Conservation (phyloP, 2,888 invertebrate genomes). For the Oscheius sp. region DNA sequence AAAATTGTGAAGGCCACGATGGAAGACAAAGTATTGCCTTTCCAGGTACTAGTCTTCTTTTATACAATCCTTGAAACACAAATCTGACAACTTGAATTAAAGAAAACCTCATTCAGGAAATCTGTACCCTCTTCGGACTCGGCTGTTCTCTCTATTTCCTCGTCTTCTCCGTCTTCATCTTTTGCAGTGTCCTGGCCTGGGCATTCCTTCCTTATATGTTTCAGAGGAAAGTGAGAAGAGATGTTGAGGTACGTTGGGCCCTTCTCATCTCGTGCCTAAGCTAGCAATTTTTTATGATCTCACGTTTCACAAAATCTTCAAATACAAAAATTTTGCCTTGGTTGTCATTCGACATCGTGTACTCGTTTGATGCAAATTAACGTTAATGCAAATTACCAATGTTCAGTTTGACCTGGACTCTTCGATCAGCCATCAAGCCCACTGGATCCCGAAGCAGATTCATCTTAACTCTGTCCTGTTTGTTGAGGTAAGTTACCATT, state of each 20-base stretch:
- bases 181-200: slow-evolving; percentile 20
- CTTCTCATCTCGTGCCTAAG: too few relatives aligned
- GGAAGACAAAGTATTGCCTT: too few relatives aligned
- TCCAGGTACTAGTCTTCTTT: too few relatives aligned
- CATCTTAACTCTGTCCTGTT: slow-evolving; percentile 15
- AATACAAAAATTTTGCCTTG: too few relatives aligned
- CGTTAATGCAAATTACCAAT: neutral
- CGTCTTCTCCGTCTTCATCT: slow-evolving; percentile 22
- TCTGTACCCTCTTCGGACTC: slow-evolving; percentile 26
- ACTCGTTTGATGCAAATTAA: too few relatives aligned
- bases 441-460: slow-evolving; percentile 30
- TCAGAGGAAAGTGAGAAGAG: slow-evolving; percentile 1
- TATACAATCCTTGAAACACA: too few relatives aligned
- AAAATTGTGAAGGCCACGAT: too few relatives aligned
- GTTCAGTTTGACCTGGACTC: neutral
- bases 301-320: neutral
- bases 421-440: slow-evolving; percentile 21
- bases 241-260: neutral
- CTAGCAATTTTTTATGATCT: too few relatives aligned
- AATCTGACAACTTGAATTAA: too few relatives aligned
- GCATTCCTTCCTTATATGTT: neutral
- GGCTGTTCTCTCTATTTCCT: slow-evolving; percentile 32
- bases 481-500: slow-evolving; percentile 6
- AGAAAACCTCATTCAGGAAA: slow-evolving; percentile 23
- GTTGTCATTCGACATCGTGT: too few relatives aligned